A percentile compares a stretch with the other conserved stretches of the same genome.
phyloP scores from a whole-genome alignment of 35 echinoderm and acorn worm genomes.

The Holothuria glaberrima region DNA sequence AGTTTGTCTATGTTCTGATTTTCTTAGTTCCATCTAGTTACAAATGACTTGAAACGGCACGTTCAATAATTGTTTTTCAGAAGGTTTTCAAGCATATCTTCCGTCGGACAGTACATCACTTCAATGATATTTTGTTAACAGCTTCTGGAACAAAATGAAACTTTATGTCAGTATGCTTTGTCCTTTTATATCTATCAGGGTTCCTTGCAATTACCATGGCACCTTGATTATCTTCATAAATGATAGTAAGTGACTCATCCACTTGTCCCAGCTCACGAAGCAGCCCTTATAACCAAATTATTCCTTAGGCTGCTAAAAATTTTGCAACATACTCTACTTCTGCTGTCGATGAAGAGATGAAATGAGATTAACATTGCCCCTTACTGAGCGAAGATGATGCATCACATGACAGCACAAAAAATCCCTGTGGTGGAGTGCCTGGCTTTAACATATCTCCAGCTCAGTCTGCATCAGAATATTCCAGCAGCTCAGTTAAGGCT shows the following conservation, averaged over 20 bases:
- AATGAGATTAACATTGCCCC: not conserved
- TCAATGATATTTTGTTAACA: constrained; percentile 12
- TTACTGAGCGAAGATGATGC: constrained; percentile 4
- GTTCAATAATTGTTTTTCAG: constrained; percentile 5
- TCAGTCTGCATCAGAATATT: too few relatives aligned
- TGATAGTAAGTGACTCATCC: not conserved
- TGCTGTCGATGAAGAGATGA: constrained; percentile 19
- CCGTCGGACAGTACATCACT: constrained; percentile 40
- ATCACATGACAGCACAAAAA: not conserved
- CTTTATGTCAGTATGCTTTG: constrained; percentile 54
- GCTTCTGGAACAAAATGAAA: too few relatives aligned
- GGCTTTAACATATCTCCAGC: not conserved
- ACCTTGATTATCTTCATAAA: too few relatives aligned
- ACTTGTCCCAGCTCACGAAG: not conserved
- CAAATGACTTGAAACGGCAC: not conserved
- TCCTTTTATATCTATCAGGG: not conserved
- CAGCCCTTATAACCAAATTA: constrained; percentile 1
- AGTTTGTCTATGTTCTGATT: not conserved
- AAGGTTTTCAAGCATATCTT: constrained; percentile 38
- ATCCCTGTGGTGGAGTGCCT: not conserved
- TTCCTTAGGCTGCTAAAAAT: constrained; percentile 28
- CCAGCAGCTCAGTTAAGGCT: not conserved
- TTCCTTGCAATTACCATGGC: constrained; percentile 30
- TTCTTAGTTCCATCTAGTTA: too few relatives aligned
- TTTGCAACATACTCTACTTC: constrained; percentile 41